Percentiles rank a stretch among this genome's conserved stretches.
Conservation (phyloP, 1,140 invertebrate genomes). For the Tetramorium simillimum region DNA sequence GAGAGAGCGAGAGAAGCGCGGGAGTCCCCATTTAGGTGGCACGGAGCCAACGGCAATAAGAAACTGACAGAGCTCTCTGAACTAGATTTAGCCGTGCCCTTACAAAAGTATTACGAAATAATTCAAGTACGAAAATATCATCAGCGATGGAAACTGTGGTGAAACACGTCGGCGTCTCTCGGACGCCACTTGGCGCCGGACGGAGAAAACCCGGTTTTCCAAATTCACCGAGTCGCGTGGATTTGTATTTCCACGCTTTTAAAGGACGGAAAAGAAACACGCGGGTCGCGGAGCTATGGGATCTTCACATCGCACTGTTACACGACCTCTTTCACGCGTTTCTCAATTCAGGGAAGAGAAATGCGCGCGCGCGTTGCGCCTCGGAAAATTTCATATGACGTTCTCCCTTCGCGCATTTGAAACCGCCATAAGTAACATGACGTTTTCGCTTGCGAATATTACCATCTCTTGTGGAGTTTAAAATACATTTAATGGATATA, state of each 20-base stretch:
- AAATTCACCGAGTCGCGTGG: neutral
- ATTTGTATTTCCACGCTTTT: constrained; percentile 31
- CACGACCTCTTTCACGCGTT: constrained; percentile 33
- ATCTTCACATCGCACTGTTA: constrained; percentile 9
- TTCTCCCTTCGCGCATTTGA: neutral
- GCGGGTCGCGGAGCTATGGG: neutral
- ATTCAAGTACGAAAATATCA: constrained; percentile 49
- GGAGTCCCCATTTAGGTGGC: constrained; percentile 35
- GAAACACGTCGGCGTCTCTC: neutral
- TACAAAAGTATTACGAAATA: constrained; percentile 27
- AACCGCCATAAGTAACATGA: constrained; percentile 35
- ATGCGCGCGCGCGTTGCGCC: neutral
- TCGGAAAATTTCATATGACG: constrained; percentile 44
- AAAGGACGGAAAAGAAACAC: constrained; percentile 1
- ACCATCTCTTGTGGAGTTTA: neutral
- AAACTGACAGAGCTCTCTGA: constrained; percentile 46
- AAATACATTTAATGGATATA: constrained; percentile 4
- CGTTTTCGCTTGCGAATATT: constrained; percentile 26
- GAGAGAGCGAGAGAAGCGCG: neutral
- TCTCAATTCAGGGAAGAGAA: neutral
- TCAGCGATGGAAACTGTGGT: constrained; percentile 3
- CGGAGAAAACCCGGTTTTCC: neutral
- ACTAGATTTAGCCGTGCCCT: constrained; percentile 38
- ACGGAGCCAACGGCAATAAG: constrained; percentile 47
- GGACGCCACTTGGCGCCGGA: neutral